Percentiles rank a stretch among this genome's conserved stretches.
Conservation (phyloP, 2,888 invertebrate species). For the Oligia fasciuncula region DNA sequence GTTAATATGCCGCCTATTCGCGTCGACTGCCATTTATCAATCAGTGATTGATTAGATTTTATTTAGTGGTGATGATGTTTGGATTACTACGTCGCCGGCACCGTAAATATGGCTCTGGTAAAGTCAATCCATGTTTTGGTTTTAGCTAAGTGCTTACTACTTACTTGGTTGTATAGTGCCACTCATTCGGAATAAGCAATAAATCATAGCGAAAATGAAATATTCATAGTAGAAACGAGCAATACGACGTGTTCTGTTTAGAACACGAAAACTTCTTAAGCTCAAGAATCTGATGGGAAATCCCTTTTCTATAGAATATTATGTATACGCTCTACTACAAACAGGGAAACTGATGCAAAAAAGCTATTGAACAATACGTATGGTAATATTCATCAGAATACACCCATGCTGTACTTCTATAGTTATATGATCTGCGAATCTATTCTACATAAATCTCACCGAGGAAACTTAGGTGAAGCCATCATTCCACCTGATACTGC, state of each 20-base stretch:
- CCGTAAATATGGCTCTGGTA: background rate
- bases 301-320: background rate
- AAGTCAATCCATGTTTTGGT: background rate
- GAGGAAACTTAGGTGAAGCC: no score
- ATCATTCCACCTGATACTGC: no score
- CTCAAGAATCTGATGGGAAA: background rate
- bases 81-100: background rate
- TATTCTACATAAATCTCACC: no score
- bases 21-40: constrained; percentile 33
- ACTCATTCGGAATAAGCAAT: background rate
- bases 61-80: constrained; percentile 12
- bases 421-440: background rate
- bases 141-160: background rate
- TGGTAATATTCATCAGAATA: background rate
- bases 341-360: background rate
- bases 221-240: background rate
- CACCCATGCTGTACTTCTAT: background rate
- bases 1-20: constrained; percentile 42
- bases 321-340: background rate
- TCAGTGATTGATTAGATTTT: constrained; percentile 48
- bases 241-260: background rate
- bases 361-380: background rate
- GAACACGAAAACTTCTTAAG: background rate
- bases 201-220: background rate
- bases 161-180: background rate